Conservation (phyloP, 1,140 invertebrate genomes). For the Zaprionus africanus region DNA sequence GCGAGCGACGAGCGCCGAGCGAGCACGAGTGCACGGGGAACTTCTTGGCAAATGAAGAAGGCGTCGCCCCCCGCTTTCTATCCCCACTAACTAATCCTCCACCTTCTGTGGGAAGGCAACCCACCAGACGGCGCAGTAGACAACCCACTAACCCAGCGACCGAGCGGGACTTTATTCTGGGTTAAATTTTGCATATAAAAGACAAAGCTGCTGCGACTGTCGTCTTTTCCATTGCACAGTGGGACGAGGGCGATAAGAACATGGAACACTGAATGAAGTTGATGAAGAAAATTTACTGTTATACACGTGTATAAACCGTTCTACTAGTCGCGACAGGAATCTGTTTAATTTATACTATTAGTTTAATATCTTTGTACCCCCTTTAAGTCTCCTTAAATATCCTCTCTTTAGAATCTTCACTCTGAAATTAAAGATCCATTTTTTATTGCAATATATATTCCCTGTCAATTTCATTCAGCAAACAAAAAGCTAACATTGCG, state of each 20-base stretch:
- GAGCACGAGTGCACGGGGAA: slow-evolving; percentile 31
- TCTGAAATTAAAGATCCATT: neutral
- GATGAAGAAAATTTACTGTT: no score
- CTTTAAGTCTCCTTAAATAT: neutral
- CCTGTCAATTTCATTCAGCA: neutral
- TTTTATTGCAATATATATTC: neutral
- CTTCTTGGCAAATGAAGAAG: slow-evolving; percentile 41
- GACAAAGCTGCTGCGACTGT: slow-evolving; percentile 45
- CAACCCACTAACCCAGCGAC: slow-evolving; percentile 33
- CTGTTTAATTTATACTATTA: no score
- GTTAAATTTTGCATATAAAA: slow-evolving; percentile 82
- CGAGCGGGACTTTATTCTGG: slow-evolving; percentile 67
- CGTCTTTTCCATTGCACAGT: slow-evolving; percentile 56
- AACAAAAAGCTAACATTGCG: neutral
- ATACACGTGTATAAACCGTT: no score
- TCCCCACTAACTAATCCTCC: neutral
- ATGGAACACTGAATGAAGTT: neutral
- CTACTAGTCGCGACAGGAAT: no score
- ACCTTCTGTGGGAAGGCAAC: neutral
- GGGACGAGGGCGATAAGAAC: slow-evolving; percentile 14
- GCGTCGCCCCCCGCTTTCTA: slow-evolving; percentile 9
- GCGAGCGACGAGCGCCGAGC: slow-evolving; percentile 27
- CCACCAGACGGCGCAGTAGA: neutral
- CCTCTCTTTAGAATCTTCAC: neutral
- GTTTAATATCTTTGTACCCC: neutral